Percentiles rank a stretch among this genome's conserved stretches.
Conservation (phyloP, 2,888 invertebrate genomes). For the Silvanus unidentatus region DNA sequence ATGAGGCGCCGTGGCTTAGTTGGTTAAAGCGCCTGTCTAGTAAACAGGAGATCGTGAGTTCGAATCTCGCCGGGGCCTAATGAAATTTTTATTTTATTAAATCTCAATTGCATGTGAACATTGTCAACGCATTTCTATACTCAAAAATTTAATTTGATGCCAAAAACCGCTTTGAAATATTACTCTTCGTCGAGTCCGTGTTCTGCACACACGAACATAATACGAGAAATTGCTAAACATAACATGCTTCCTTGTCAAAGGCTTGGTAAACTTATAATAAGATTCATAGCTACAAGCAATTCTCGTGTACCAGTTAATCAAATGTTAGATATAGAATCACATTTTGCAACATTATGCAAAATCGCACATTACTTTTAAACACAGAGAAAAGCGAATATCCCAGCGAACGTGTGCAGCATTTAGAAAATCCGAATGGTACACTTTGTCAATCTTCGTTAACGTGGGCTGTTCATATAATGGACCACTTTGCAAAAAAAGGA, state of each 20-base stretch:
- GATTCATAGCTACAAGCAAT: slow-evolving; percentile 8
- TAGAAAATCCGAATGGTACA: slow-evolving; percentile 5
- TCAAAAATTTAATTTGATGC: no score
- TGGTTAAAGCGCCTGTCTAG: slow-evolving; percentile 72
- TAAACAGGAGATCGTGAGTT: slow-evolving; percentile 66
- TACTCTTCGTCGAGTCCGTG: no score
- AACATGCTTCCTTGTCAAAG: slow-evolving; percentile 6
- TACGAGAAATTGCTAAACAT: background rate
- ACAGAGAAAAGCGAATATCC: no score
- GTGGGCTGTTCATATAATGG: slow-evolving; percentile 8
- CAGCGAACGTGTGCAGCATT: slow-evolving; percentile 3
- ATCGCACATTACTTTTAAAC: no score
- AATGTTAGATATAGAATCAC: slow-evolving; percentile 4
- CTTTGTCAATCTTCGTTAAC: slow-evolving; percentile 9
- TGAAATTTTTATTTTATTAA: no score
- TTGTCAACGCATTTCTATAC: no score
- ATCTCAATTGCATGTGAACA: no score
- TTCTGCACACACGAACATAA: no score
- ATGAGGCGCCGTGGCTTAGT: slow-evolving; percentile 69
- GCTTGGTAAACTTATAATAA: slow-evolving; percentile 10
- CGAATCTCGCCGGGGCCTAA: slow-evolving; percentile 59
- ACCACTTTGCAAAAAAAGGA: slow-evolving; percentile 5
- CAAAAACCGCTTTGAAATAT: no score
- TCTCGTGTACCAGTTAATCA: slow-evolving; percentile 12
- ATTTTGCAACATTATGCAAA: slow-evolving; percentile 2